These are phyloP conservation scores for Meteorus colon DNA, from an alignment of 2,888 invertebrate genomes.

Conservation along the genomic window DNA sequence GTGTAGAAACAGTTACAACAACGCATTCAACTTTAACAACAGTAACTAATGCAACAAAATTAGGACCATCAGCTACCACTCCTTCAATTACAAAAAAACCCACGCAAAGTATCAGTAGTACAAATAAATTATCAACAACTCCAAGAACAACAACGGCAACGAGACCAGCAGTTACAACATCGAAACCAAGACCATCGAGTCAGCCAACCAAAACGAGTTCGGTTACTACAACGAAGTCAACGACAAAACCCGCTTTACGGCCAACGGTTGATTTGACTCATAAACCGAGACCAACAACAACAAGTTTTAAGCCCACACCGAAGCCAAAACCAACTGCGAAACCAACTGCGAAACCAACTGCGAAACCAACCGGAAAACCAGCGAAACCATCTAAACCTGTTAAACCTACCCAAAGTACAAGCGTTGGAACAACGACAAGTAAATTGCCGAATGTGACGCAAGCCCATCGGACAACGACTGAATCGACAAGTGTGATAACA, in stretches of 20 bases:
- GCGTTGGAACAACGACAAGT: conserved; percentile 23
- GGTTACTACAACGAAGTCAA: conserved; percentile 55
- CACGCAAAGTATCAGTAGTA: conserved; percentile 49
- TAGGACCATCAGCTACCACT: conserved; percentile 48
- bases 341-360: conserved; percentile 35
- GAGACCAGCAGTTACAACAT: conserved; percentile 46
- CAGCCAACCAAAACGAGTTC: conserved; percentile 40
- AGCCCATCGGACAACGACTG: conserved; percentile 25
- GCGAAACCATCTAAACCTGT: conserved; percentile 44
- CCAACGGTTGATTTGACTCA: neutral
- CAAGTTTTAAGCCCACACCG: conserved; percentile 2
- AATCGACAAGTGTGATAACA: conserved; percentile 44
- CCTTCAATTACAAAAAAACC: conserved; percentile 48
- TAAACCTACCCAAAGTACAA: conserved; percentile 38
- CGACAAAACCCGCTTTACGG: conserved; percentile 46
- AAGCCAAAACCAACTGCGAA: conserved; percentile 36
- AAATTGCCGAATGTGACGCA: conserved; percentile 28
- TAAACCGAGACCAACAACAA: conserved; percentile 2
- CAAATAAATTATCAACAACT: conserved; percentile 40
- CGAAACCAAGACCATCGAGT: conserved; percentile 51
- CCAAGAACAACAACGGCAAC: conserved; percentile 42
- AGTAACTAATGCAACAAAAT: conserved; percentile 46
- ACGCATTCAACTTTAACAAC: conserved; percentile 42
- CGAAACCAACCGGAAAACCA: conserved; percentile 35
- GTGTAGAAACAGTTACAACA: conserved; percentile 45